Conservation (phyloP, 2,797 vertebrate genomes). For the Sebastes dallii region DNA sequence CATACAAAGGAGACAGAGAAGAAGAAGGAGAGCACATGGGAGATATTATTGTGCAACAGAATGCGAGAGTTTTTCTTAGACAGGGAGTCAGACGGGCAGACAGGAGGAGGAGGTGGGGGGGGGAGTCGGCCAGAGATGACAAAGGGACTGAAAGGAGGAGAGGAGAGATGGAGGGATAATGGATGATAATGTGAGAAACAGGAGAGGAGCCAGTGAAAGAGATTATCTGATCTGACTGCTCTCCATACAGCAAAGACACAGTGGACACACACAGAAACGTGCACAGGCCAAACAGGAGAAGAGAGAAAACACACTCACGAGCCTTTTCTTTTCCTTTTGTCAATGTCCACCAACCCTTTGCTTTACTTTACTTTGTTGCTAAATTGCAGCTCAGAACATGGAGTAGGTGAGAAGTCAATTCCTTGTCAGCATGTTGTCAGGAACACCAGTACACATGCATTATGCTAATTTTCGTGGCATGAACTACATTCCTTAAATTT, state of each 20-base stretch:
- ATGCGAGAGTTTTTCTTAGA: constrained; percentile 47
- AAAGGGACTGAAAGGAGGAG: constrained; percentile 66
- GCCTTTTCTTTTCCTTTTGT: not conserved
- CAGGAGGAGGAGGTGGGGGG: not conserved
- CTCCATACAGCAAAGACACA: constrained; percentile 40
- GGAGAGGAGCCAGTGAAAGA: constrained; percentile 69
- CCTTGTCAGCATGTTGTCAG: constrained; percentile 29
- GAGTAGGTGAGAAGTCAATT: not conserved
- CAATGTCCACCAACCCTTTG: not conserved
- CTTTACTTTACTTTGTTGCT: constrained; percentile 3
- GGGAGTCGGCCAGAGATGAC: constrained; percentile 38
- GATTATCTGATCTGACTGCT: constrained; percentile 70
- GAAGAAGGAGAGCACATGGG: constrained; percentile 20
- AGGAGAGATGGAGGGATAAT: constrained; percentile 67
- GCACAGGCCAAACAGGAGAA: constrained; percentile 5
- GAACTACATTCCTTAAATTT: constrained; percentile 6
- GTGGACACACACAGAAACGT: constrained; percentile 15
- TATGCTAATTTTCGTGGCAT: not conserved
- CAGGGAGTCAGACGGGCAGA: constrained; percentile 30
- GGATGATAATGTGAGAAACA: constrained; percentile 76
- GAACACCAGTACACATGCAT: not conserved
- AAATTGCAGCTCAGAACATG: not conserved
- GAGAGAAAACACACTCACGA: constrained; percentile 18
- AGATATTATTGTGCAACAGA: constrained; percentile 42
- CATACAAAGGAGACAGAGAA: constrained; percentile 23